Evolutionary conservation across 2,888 invertebrate species (phyloP), one percentile per base, ranked within the genome.

Genomic region (Calephelis perditalis): DNA sequence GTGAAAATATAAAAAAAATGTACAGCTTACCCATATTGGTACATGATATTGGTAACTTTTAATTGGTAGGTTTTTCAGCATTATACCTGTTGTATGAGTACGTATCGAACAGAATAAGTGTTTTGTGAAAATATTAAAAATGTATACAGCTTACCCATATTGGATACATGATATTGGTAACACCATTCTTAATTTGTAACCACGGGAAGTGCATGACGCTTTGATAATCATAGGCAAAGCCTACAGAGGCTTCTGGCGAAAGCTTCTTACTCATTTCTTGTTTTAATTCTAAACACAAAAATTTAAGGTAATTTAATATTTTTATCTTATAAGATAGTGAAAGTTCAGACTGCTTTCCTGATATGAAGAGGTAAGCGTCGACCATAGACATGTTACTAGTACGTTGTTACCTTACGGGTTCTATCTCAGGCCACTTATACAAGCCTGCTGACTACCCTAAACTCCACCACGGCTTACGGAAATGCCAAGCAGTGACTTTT

Each of bases 161-260:
- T 7, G 89, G 89, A 71, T 86, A 89, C 84, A 90, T 88, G 54
- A 86, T 77, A 62, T 81, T 87, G 1, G 83, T 81, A 44, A 76
- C 71, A 3, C 89, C 89, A 62, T 86, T 70, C 66, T 82, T 87
- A 56, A 89, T 88, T 63, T 87, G 79, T 4, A 89, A 73, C 88
- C 89, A 89, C 0, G 89, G 89, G 63, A 81, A 89, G 64, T 89
- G 89, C 89, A 86, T 90, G 12, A 90, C 86, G 65, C 89, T 90
- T 62, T 85, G 84, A 64, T 90, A 90, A 66, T 90, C 89, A 59
- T 89, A 90, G 0, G 73, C 66, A 67, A 84, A 86, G 7, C 87
- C 88, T 0, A 73, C 73, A 0, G 89, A 80, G 0, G 89, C 89
- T 0, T 80, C 85, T 0, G 82, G 76, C 0, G 86, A 83, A 0